Base-by-base conservation (phyloP, 2,797 vertebrate genomes). In the Cichlasoma orientale region DNA sequence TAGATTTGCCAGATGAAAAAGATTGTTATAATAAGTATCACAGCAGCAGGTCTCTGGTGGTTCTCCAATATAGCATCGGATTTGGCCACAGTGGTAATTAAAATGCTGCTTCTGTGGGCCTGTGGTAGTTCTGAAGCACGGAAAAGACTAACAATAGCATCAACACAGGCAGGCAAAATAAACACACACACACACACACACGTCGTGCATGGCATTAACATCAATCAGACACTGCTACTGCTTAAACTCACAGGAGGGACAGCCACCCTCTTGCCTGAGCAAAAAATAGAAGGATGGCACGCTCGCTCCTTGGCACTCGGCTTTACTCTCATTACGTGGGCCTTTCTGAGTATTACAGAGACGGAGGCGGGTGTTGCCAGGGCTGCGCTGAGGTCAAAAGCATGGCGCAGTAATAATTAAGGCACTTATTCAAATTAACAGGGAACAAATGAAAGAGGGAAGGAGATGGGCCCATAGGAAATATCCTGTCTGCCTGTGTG, bases 401-500 rank as follows among this genome's bases (percentile, higher is more conserved):
- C 81, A 38, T 12, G 86, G 82, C 38, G 79, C 78, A 54, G 74
- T 76, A 53, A 81, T 90, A 88, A 91, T 92, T 83, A 90, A 87
- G 84, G 89, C 90, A 92, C 93, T 94, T 91, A 86, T 91, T 91
- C 70, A 89, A 92, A 93, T 94, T 82, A 92, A 90, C 82, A 82
- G 81, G 78, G 79, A 83, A 70, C 74, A 75, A 86, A 84, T 82
- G 82, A 57, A 74, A 70, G 61, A 68, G 56, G 75, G 72, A 63
- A 78, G 52, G 71, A 83, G 81, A 77, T 3, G 73, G 76, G 76
- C 77, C 66, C 80, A 27, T 0, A 78, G 86, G 86, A 90, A 82
- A 54, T 13, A 16, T 82, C 82, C 88, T 33, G 85, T 74, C 75
- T 58, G 87, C 52, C 82, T 89, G 91, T 3, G 66, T 56, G 82